Conservation (phyloP, 2,888 invertebrate species). For the Stegophylla sp. region DNA sequence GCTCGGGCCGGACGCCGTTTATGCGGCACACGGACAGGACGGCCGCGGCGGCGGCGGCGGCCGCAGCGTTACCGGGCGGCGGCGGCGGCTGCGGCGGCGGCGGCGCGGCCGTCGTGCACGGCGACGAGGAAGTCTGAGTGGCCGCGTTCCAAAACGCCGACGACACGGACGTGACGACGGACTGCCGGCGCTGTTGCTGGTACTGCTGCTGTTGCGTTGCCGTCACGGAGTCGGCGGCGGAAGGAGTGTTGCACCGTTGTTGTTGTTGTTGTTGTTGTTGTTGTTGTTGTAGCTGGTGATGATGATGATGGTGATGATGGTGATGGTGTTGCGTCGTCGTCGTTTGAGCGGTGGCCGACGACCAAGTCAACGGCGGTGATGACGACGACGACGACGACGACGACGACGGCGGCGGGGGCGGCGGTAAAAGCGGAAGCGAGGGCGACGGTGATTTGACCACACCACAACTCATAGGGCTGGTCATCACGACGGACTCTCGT, state of each 20-base stretch:
- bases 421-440: conserved; percentile 73
- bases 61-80: conserved; percentile 61
- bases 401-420: conserved; percentile 72
- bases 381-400: conserved; percentile 67
- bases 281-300: conserved; percentile 58
- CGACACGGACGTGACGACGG: conserved; percentile 65
- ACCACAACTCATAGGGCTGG: conserved; percentile 63
- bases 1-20: conserved; percentile 82
- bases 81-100: conserved; percentile 64
- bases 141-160: conserved; percentile 60
- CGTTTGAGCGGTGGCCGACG: background rate
- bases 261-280: conserved; percentile 59
- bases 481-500: conserved; percentile 60
- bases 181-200: conserved; percentile 64
- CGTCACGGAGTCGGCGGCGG: conserved; percentile 59
- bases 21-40: conserved; percentile 67
- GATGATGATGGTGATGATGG: conserved; percentile 59
- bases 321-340: conserved; percentile 51
- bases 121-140: conserved; percentile 56
- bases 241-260: conserved; percentile 60
- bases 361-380: conserved; percentile 63
- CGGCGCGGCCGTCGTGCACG: conserved; percentile 61
- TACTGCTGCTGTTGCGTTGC: conserved; percentile 64
- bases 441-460: conserved; percentile 61
- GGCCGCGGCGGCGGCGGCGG: conserved; percentile 64